Percentiles rank a stretch among this genome's conserved stretches.
Evolutionary conservation across 1,140 invertebrate genomes (phyloP).

Genomic region (Sycobia sp.): DNA sequence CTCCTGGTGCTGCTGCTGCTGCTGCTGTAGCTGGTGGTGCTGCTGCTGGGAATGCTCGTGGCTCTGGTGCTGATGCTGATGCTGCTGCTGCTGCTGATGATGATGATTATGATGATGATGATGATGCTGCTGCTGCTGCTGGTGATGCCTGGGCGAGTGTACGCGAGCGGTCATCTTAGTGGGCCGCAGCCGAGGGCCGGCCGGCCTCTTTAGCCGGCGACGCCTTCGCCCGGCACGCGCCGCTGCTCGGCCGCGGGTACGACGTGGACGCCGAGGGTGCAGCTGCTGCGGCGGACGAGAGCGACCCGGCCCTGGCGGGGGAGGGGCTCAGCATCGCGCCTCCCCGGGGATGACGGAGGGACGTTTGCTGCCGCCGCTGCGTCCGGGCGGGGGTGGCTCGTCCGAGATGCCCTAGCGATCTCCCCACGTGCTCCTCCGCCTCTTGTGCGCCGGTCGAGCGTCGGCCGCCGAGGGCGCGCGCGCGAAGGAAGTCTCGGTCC

Average conservation of each 20-base stretch:
- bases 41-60: neutral
- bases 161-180: slow-evolving; percentile 59
- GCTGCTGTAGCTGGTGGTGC: neutral
- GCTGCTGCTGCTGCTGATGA: slow-evolving; percentile 58
- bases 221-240: neutral
- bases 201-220: slow-evolving; percentile 13
- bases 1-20: slow-evolving; percentile 6
- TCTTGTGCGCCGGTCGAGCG: neutral
- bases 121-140: slow-evolving; percentile 46
- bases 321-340: no score
- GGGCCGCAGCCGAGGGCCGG: slow-evolving; percentile 18
- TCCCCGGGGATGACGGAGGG: no score
- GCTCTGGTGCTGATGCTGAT: slow-evolving; percentile 51
- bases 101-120: neutral
- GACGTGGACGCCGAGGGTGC: neutral
- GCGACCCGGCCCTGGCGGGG: neutral
- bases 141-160: slow-evolving; percentile 59
- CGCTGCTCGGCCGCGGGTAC: neutral
- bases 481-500: neutral
- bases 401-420: neutral
- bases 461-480: neutral
- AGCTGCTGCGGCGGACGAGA: neutral
- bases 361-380: slow-evolving; percentile 22
- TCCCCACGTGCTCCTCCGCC: neutral
- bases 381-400: neutral